phyloP scores from a whole-genome alignment of 2,113 vertebrate genomes.

The Elaphurus davidianus region DNA sequence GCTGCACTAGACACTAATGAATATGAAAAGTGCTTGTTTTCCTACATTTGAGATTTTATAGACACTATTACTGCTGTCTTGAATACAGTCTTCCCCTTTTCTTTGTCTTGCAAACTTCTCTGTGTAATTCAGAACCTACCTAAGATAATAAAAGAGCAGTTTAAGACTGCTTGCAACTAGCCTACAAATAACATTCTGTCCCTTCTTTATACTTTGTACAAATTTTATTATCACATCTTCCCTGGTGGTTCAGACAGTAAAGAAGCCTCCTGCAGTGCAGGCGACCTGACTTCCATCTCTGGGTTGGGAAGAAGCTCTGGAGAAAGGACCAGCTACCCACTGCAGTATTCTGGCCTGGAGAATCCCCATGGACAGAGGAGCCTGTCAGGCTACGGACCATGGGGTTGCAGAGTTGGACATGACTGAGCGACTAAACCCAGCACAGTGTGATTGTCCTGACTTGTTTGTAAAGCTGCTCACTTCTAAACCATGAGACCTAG shows the following conservation, averaged over 20 bases:
- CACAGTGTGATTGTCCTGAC: not conserved
- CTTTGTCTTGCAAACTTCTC: not conserved
- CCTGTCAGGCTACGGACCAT: not conserved
- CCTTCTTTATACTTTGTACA: not conserved
- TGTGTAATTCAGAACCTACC: not conserved
- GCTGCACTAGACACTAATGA: fast-evolving
- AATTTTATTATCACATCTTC: not conserved
- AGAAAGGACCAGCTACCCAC: not conserved
- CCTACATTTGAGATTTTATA: not conserved
- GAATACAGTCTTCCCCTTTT: not conserved
- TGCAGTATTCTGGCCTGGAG: not conserved
- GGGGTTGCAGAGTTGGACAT: not conserved
- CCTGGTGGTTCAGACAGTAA: not conserved
- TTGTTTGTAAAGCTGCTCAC: not conserved
- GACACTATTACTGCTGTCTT: not conserved
- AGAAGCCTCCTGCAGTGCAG: not conserved
- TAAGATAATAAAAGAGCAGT: not conserved
- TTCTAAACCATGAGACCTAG: not conserved
- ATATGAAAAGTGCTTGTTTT: not conserved
- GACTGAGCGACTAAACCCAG: not conserved
- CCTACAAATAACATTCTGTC: not conserved
- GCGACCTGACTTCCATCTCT: not conserved
- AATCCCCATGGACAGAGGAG: not conserved
- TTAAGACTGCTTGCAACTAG: not conserved
- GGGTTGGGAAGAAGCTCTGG: not conserved